Base-by-base conservation (phyloP, 2,888 invertebrate species). In the Chromoteleia sp. region DNA sequence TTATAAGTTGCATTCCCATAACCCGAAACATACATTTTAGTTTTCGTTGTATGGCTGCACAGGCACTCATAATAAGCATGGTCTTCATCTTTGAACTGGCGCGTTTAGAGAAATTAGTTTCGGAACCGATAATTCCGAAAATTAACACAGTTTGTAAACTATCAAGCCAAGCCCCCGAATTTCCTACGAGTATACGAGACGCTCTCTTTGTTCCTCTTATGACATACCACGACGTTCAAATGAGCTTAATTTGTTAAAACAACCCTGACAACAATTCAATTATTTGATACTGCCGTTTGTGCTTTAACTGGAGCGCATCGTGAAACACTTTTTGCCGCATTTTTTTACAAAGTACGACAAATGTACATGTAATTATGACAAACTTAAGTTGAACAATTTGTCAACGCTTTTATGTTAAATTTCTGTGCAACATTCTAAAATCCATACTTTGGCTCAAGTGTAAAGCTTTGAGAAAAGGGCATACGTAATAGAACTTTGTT, bases 91-190 rank as follows among this genome's bases (percentile, higher is more conserved):
- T 74, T 65, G 63, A 65, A 43, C 56, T 65, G 21, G 7, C 56
- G 59, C 61, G 79, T 73, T 73, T 67, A 54, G 70, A 36, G 39
- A 59, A 71, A 79, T 73, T 79, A 79, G 79, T 79, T 79, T 65
- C 52, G 59, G 54, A 79, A 73, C 59, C 79, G 79, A 79, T 79
- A 73, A 79, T 79, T 73, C 61, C 54, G 71, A 79, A 63, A 73
- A 79, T 73, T 73, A 73, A 67, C 75, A 76, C 73, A 79, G 79
- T 79, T 79, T 68, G 73, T 52, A 52, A 67, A 79, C 73, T 73
- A 79, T 73, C 59, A 79, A 73, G 73, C 30, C 50, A 67, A 58
- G 58, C 65, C 12, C 36, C 58, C 33, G 12, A 73, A 63, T 65
- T 58, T 73, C 41, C 61, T 25, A 6, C 25, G 59, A 43, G 56